Conservation (phyloP, 2,888 invertebrate genomes). For the Xestia xanthographa region DNA sequence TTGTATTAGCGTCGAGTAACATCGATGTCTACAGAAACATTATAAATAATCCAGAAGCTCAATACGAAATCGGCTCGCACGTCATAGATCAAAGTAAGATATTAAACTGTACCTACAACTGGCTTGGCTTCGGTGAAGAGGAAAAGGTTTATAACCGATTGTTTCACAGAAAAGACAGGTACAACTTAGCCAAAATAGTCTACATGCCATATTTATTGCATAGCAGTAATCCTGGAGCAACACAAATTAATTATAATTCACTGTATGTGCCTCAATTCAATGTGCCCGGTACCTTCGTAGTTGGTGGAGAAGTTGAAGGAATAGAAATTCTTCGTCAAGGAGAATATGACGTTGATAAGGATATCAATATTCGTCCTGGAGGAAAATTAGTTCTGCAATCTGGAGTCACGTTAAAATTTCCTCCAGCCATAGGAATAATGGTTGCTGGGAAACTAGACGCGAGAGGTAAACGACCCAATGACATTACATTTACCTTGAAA, state of each 20-base stretch:
- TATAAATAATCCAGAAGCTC: slow-evolving; percentile 96
- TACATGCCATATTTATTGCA: slow-evolving; percentile 98
- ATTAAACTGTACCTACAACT: slow-evolving; percentile 98
- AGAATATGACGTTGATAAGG: slow-evolving; percentile 97
- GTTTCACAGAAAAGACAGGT: slow-evolving; percentile 97
- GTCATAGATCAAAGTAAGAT: slow-evolving; percentile 97
- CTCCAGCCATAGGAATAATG: slow-evolving; percentile 98
- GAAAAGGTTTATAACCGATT: slow-evolving; percentile 93
- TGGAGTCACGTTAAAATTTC: slow-evolving; percentile 97
- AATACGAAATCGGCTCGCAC: slow-evolving; percentile 98
- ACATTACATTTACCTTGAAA: slow-evolving; percentile 95
- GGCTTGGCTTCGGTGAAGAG: slow-evolving; percentile 95
- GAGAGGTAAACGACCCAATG: slow-evolving; percentile 94
- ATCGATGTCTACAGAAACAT: slow-evolving; percentile 97
- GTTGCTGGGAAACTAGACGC: slow-evolving; percentile 97
- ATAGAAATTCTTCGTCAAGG: slow-evolving; percentile 95
- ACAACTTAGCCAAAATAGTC: slow-evolving; percentile 97
- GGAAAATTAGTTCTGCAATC: slow-evolving; percentile 96
- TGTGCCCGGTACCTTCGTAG: slow-evolving; percentile 92
- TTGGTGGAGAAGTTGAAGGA: slow-evolving; percentile 98
- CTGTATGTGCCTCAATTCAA: slow-evolving; percentile 95
- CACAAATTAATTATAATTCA: slow-evolving; percentile 94
- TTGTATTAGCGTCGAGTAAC: slow-evolving; percentile 97
- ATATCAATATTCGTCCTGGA: slow-evolving; percentile 98
- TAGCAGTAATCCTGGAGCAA: slow-evolving; percentile 96